Evolutionary conservation across 2,888 invertebrate genomes (phyloP).

Genomic region (Eupithecia centaureata): DNA sequence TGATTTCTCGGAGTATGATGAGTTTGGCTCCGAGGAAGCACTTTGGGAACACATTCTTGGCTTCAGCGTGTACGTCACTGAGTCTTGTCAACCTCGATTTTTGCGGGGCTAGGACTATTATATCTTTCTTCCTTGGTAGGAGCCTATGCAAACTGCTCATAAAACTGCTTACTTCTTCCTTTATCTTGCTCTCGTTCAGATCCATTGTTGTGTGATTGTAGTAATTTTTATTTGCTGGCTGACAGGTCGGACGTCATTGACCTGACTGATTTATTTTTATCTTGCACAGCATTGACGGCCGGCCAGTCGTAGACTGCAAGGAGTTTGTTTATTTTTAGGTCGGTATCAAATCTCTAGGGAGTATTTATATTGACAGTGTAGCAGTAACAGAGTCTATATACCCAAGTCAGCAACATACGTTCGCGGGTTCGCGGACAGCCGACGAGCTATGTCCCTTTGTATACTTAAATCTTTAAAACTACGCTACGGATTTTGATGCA

Average conservation of each 20-base stretch:
- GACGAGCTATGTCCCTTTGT: too few relatives aligned
- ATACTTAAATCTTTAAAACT: too few relatives aligned
- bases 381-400: background rate
- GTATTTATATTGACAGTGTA: slow-evolving; percentile 16
- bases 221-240: slow-evolving; percentile 59
- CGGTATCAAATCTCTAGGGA: slow-evolving; percentile 45
- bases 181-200: slow-evolving; percentile 70
- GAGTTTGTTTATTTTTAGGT: slow-evolving; percentile 61
- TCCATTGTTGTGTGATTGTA: slow-evolving; percentile 69
- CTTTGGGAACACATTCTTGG: slow-evolving; percentile 73
- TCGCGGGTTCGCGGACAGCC: too few relatives aligned
- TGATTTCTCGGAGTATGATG: slow-evolving; percentile 64
- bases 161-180: slow-evolving; percentile 72
- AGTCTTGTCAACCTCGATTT: slow-evolving; percentile 60
- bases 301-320: slow-evolving; percentile 69
- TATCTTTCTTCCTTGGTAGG: slow-evolving; percentile 72
- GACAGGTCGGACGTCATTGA: slow-evolving; percentile 74
- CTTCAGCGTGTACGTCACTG: slow-evolving; percentile 70
- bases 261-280: slow-evolving; percentile 72
- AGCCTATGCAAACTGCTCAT: slow-evolving; percentile 67
- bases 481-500: too few relatives aligned
- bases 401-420: background rate
- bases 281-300: slow-evolving; percentile 55
- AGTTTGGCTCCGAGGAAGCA: slow-evolving; percentile 76
- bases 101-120: slow-evolving; percentile 58